Evolutionary conservation across 1,140 invertebrate genomes (phyloP).

Genomic region (Hyposmocoma kahamanoa): DNA sequence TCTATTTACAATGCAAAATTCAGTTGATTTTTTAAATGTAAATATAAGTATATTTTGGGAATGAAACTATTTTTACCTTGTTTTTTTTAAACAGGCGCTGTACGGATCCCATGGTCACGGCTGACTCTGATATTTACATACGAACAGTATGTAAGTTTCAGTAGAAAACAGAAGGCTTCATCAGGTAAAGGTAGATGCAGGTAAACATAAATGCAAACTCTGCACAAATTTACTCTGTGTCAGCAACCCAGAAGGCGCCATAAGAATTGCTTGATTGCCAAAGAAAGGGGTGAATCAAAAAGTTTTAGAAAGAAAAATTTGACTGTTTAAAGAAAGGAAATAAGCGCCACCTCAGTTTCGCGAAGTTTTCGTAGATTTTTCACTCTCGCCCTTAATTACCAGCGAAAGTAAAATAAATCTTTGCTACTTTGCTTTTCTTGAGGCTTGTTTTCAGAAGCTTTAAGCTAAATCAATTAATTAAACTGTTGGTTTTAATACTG

Average conservation of each 20-base stretch:
- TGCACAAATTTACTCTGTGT: constrained; percentile 23
- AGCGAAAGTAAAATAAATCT: constrained; percentile 64
- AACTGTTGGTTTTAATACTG: constrained; percentile 31
- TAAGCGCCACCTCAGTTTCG: constrained; percentile 47
- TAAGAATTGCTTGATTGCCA: constrained; percentile 51
- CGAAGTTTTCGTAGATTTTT: constrained; percentile 63
- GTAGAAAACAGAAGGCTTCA: no score
- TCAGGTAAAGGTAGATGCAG: no score
- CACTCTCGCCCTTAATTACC: constrained; percentile 69
- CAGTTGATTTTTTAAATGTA: no score
- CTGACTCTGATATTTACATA: no score
- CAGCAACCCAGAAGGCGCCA: constrained; percentile 18
- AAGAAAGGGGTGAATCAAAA: constrained; percentile 69
- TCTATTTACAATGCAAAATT: no score
- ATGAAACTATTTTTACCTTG: no score
- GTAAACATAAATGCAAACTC: no score
- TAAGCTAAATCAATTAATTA: constrained; percentile 58
- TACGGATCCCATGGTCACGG: no score
- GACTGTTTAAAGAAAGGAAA: constrained; percentile 61
- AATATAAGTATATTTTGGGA: no score
- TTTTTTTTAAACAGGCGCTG: no score
- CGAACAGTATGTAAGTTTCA: no score
- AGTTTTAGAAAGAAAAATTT: constrained; percentile 66
- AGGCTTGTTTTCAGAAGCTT: constrained; percentile 34
- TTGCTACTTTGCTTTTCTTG: constrained; percentile 45